A percentile compares a stretch with the other conserved stretches of the same genome.
Evolutionary conservation across 2,797 vertebrate genomes (phyloP).

Genomic region (Parauchenoglanis punctatus): DNA sequence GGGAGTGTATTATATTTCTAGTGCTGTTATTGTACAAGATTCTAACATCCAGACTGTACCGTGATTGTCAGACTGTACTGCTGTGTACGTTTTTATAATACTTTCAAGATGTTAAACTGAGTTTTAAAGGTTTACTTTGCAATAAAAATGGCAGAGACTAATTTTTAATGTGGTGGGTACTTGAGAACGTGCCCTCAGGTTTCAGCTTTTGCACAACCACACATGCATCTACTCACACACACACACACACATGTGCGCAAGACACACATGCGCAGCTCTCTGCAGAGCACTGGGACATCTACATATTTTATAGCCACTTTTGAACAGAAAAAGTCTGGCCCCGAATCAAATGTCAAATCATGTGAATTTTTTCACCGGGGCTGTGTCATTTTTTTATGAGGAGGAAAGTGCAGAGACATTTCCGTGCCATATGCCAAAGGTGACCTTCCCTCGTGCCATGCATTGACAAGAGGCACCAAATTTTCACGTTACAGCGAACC

Average conservation of each 20-base stretch:
- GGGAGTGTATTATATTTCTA: slow-evolving; percentile 13
- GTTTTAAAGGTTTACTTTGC: not conserved
- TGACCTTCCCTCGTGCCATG: slow-evolving; percentile 68
- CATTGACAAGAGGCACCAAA: slow-evolving; percentile 49
- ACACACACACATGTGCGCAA: not conserved
- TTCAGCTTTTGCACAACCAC: slow-evolving; percentile 15
- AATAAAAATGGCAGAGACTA: slow-evolving; percentile 15
- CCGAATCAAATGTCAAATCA: slow-evolving; percentile 60
- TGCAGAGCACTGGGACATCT: slow-evolving; percentile 65
- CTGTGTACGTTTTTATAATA: slow-evolving; percentile 2
- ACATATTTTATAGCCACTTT: slow-evolving; percentile 79
- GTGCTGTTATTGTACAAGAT: slow-evolving; percentile 2
- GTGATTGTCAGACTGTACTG: not conserved
- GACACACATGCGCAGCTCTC: slow-evolving; percentile 55
- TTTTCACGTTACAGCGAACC: slow-evolving; percentile 26
- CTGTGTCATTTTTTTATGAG: slow-evolving; percentile 76
- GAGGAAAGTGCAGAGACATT: slow-evolving; percentile 66
- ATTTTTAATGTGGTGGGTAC: slow-evolving; percentile 13
- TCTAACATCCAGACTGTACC: slow-evolving; percentile 14
- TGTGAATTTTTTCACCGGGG: slow-evolving; percentile 57
- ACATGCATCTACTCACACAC: slow-evolving; percentile 10
- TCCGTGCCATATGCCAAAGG: slow-evolving; percentile 65
- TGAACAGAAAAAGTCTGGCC: slow-evolving; percentile 65
- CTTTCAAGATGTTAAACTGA: slow-evolving; percentile 30
- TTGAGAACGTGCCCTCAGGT: slow-evolving; percentile 8